phyloP scores from a whole-genome alignment of 2,888 invertebrate species.

The Emesis castigata region DNA sequence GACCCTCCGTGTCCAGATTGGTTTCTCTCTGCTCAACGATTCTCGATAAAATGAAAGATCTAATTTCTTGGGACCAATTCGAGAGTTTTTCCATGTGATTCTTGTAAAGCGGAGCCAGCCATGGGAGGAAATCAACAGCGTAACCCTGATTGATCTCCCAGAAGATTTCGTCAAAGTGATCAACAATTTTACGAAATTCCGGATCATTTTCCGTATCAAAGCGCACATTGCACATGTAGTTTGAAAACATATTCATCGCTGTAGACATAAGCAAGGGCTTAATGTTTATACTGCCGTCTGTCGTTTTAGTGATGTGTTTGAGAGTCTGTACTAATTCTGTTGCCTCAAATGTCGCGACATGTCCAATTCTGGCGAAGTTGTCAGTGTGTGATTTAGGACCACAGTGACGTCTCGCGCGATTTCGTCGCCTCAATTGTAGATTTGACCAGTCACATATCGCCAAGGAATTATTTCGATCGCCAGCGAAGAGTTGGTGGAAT shows the following conservation, averaged over 20 bases:
- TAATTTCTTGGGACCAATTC: slow-evolving; percentile 91
- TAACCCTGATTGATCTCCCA: slow-evolving; percentile 97
- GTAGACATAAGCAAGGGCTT: slow-evolving; percentile 93
- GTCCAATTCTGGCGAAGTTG: slow-evolving; percentile 92
- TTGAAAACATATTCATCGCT: slow-evolving; percentile 95
- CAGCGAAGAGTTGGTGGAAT: slow-evolving; percentile 95
- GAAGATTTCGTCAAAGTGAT: slow-evolving; percentile 95
- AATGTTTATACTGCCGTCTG: slow-evolving; percentile 85
- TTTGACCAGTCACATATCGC: slow-evolving; percentile 97
- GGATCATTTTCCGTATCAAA: slow-evolving; percentile 91
- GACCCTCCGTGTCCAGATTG: slow-evolving; percentile 87
- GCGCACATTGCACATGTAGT: slow-evolving; percentile 95
- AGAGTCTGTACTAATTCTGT: slow-evolving; percentile 89
- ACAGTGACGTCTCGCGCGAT: slow-evolving; percentile 94
- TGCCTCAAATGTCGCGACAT: slow-evolving; percentile 91
- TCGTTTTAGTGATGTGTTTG: slow-evolving; percentile 78
- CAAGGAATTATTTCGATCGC: slow-evolving; percentile 95
- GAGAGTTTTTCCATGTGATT: slow-evolving; percentile 91
- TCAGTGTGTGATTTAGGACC: slow-evolving; percentile 94
- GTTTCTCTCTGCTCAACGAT: slow-evolving; percentile 90
- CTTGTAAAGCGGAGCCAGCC: slow-evolving; percentile 93
- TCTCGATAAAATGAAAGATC: slow-evolving; percentile 92
- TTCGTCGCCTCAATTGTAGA: slow-evolving; percentile 94
- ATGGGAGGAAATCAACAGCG: slow-evolving; percentile 95
- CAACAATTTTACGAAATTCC: slow-evolving; percentile 91